A percentile compares a stretch with the other conserved stretches of the same genome.
Evolutionary conservation across 2,888 invertebrate genomes (phyloP).

Genomic region (Pristionchus entomophagus): DNA sequence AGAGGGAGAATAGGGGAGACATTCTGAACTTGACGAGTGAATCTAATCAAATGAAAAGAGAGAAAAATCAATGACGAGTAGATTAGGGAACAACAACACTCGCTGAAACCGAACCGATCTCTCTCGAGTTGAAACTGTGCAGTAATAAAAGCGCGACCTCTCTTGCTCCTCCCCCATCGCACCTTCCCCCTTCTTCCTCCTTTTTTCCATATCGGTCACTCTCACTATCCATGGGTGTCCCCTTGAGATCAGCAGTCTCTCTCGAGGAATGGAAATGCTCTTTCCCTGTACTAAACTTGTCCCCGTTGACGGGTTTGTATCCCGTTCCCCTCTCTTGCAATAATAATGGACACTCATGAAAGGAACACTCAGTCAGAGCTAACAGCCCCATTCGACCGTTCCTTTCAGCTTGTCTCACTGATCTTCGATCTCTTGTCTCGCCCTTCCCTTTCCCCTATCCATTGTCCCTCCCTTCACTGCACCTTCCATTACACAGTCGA

Average conservation of each 20-base stretch:
- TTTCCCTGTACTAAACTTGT: slow-evolving; percentile 3
- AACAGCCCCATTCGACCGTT: neutral
- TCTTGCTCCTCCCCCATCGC: neutral
- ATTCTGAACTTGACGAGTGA: neutral
- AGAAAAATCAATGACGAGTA: neutral
- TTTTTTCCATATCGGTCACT: slow-evolving; percentile 2
- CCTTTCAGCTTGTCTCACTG: neutral
- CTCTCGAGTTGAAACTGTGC: neutral
- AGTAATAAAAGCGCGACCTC: neutral
- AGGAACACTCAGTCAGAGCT: neutral
- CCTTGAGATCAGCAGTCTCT: neutral
- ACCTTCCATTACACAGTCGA: neutral
- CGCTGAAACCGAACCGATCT: neutral
- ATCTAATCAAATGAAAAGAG: neutral
- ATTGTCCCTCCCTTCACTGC: slow-evolving; percentile 6
- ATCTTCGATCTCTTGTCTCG: neutral
- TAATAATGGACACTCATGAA: slow-evolving; percentile 12
- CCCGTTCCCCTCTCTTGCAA: neutral
- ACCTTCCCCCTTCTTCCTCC: neutral
- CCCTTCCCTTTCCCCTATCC: neutral
- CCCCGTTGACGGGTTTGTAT: slow-evolving; percentile 3
- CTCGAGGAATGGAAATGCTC: neutral
- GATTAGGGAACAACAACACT: neutral
- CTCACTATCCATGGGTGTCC: neutral
- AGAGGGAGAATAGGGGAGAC: neutral